Percentiles rank a stretch among this genome's conserved stretches.
Evolutionary conservation across 2,888 invertebrate genomes (phyloP).

Genomic region (Chironomus riparius): DNA sequence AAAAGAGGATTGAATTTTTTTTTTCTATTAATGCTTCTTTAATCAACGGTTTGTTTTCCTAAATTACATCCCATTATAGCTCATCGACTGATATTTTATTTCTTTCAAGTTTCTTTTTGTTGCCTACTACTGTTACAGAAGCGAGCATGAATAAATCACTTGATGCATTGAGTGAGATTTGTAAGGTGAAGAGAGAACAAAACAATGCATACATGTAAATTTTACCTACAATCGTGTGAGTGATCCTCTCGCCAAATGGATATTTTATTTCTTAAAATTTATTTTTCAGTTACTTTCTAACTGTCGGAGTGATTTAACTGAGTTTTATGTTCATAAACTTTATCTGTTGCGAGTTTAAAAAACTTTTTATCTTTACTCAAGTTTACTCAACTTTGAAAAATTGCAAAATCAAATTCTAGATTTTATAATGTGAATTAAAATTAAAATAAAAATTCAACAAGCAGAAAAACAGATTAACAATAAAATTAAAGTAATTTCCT

Average conservation of each 20-base stretch:
- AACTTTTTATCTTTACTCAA: background rate
- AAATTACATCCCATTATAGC: background rate
- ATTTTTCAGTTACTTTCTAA: background rate
- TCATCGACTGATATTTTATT: background rate
- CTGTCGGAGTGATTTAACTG: background rate
- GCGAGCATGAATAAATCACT: too few species aligned
- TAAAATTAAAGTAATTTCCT: background rate
- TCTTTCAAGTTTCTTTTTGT: background rate
- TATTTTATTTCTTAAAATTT: background rate
- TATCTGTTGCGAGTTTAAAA: too few species aligned
- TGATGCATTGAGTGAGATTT: too few species aligned
- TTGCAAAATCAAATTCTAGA: background rate
- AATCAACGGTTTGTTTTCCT: conserved; percentile 9
- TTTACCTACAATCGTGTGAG: background rate
- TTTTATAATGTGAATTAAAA: too few species aligned
- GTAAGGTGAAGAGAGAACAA: background rate
- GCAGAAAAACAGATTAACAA: background rate
- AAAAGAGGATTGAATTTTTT: background rate
- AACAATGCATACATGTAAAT: background rate
- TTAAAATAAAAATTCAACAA: too few species aligned
- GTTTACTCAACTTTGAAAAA: background rate
- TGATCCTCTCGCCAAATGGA: background rate
- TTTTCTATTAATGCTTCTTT: background rate
- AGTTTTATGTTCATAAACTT: background rate
- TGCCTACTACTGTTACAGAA: background rate